Conservation (phyloP, 2,113 vertebrate genomes). For the Thryonomys swinderianus region DNA sequence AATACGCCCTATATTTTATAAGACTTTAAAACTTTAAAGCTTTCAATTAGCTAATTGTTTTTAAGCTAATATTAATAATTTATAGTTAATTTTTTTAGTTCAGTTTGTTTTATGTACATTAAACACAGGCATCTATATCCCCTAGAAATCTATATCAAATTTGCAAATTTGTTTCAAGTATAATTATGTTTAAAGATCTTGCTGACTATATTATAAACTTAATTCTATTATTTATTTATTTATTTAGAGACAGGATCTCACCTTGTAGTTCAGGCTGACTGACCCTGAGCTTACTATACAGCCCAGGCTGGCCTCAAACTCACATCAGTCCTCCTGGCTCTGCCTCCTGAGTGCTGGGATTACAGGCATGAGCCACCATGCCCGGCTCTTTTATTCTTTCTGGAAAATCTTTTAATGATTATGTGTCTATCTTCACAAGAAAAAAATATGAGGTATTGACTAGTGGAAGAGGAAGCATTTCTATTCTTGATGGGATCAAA, state of each 20-base stretch:
- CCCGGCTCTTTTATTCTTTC: constrained; percentile 23
- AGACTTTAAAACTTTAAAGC: constrained; percentile 28
- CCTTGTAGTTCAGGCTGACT: too few species aligned
- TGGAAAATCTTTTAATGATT: constrained; percentile 34
- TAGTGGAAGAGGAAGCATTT: constrained; percentile 20
- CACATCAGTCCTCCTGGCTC: too few species aligned
- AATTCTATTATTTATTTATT: too few species aligned
- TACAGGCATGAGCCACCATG: too few species aligned
- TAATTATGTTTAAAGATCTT: constrained; percentile 45
- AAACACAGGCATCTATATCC: constrained; percentile 10
- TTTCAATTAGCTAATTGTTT: not conserved
- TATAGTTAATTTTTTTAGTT: not conserved
- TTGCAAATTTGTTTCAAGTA: constrained; percentile 45
- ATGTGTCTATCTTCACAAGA: constrained; percentile 20
- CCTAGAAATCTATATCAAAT: constrained; percentile 4
- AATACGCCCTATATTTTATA: constrained; percentile 33
- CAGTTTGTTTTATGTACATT: constrained; percentile 22
- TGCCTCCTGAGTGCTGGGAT: too few species aligned
- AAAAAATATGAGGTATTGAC: not conserved
- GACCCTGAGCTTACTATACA: too few species aligned
- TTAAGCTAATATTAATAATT: not conserved
- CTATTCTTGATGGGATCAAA: constrained; percentile 18
- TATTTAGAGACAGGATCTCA: too few species aligned
- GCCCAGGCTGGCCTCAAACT: too few species aligned
- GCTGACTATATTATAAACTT: not conserved